Evolutionary conservation across 1,140 invertebrate genomes (phyloP).

Genomic region (Andrena cerasifolii): DNA sequence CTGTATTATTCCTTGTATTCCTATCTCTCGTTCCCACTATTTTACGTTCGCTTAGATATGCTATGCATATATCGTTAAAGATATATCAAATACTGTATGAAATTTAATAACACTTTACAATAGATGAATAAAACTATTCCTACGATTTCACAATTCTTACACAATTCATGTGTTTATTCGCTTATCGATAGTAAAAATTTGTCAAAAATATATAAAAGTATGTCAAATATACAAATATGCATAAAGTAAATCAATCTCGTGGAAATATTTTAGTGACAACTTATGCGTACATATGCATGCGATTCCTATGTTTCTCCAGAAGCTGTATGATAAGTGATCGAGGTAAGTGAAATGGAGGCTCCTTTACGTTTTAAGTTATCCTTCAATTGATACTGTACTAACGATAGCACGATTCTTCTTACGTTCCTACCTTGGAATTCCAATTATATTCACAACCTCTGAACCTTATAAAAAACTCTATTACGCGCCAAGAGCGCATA

Average conservation of each 20-base stretch:
- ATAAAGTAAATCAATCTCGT: neutral
- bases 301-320: neutral
- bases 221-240: constrained; percentile 3
- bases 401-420: neutral
- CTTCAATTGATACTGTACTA: neutral
- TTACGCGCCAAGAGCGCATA: constrained; percentile 1
- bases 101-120: constrained; percentile 15
- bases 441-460: constrained; percentile 24
- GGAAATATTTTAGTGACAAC: neutral
- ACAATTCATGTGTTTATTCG: constrained; percentile 8
- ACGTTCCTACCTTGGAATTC: neutral
- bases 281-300: neutral
- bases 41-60: constrained; percentile 13
- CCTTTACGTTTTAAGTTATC: neutral
- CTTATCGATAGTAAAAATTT: neutral
- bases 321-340: neutral
- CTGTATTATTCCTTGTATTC: neutral
- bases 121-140: constrained; percentile 13
- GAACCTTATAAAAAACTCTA: constrained; percentile 22
- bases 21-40: neutral
- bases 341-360: neutral
- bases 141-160: neutral
- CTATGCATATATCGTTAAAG: constrained; percentile 20
- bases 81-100: constrained; percentile 42
- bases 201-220: too few species aligned